A percentile compares a stretch with the other conserved stretches of the same genome.
phyloP scores from a whole-genome alignment of 2,797 vertebrate genomes.

The Dallia pectoralis region DNA sequence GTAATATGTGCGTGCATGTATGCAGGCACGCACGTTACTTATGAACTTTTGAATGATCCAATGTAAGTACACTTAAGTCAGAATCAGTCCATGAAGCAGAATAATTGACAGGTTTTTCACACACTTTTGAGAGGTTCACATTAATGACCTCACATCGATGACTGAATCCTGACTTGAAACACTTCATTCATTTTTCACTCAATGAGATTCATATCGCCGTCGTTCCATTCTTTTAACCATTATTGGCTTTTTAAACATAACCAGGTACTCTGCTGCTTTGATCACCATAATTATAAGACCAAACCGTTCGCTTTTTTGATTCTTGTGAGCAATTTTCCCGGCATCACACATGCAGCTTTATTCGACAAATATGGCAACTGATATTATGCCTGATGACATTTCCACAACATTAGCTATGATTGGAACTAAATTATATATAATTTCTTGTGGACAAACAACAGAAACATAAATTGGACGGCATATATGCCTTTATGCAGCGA shows the following conservation, averaged over 20 bases:
- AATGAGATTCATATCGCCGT: slow-evolving; percentile 54
- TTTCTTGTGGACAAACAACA: too few relatives aligned
- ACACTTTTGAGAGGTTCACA: slow-evolving; percentile 40
- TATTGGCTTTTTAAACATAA: slow-evolving; percentile 54
- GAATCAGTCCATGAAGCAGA: slow-evolving; percentile 19
- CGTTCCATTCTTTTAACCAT: slow-evolving; percentile 34
- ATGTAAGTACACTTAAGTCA: background rate
- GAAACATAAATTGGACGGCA: too few relatives aligned
- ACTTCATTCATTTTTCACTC: slow-evolving; percentile 24
- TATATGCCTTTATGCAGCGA: too few relatives aligned
- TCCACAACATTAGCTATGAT: too few relatives aligned
- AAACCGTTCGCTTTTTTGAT: slow-evolving; percentile 45
- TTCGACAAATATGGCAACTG: background rate
- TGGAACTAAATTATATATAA: too few relatives aligned
- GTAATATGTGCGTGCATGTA: slow-evolving; percentile 4
- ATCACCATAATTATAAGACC: slow-evolving; percentile 50
- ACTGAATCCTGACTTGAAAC: slow-evolving; percentile 23
- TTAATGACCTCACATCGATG: slow-evolving; percentile 60
- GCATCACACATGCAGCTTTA: slow-evolving; percentile 35
- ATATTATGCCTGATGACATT: background rate
- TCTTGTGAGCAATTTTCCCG: slow-evolving; percentile 30
- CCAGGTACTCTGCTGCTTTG: slow-evolving; percentile 44
- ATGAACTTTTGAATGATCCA: background rate
- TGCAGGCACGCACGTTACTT: background rate
- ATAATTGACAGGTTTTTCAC: slow-evolving; percentile 17